phyloP scores from a whole-genome alignment of 1,140 invertebrate species.

The Bombus superbus region DNA sequence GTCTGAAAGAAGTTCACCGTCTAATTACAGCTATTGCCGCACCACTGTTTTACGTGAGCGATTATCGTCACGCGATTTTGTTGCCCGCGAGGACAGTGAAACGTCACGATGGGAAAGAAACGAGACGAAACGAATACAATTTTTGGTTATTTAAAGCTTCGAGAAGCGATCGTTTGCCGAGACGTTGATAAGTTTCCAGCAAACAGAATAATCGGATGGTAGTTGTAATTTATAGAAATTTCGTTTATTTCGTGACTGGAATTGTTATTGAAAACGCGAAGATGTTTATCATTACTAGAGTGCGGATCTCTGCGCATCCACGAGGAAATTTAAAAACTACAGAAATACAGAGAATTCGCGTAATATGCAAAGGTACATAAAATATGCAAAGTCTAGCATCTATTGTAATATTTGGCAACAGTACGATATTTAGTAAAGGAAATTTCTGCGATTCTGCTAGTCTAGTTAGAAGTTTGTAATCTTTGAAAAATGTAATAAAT shows the following conservation, averaged over 20 bases:
- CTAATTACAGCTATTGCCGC: background rate
- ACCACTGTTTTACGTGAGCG: background rate
- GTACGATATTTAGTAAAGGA: background rate
- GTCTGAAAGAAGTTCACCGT: background rate
- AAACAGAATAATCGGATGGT: background rate
- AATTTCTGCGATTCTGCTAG: background rate
- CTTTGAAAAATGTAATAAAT: too few relatives aligned
- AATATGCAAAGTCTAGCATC: too few relatives aligned
- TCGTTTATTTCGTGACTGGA: background rate
- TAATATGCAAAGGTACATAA: too few relatives aligned
- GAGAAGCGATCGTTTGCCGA: background rate
- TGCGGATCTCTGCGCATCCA: background rate
- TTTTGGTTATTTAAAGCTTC: too few relatives aligned
- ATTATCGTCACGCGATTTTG: conserved; percentile 3
- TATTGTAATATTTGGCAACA: background rate
- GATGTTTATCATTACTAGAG: background rate
- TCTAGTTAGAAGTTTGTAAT: too few relatives aligned
- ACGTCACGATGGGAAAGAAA: too few relatives aligned
- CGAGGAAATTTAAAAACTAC: background rate
- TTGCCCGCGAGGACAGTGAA: background rate
- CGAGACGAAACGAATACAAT: background rate
- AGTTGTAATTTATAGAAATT: background rate
- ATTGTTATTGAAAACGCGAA: background rate
- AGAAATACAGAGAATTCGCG: background rate
- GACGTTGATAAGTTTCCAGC: too few relatives aligned